phyloP scores from a whole-genome alignment of 2,113 vertebrate genomes.

The Aegithalos caudatus region DNA sequence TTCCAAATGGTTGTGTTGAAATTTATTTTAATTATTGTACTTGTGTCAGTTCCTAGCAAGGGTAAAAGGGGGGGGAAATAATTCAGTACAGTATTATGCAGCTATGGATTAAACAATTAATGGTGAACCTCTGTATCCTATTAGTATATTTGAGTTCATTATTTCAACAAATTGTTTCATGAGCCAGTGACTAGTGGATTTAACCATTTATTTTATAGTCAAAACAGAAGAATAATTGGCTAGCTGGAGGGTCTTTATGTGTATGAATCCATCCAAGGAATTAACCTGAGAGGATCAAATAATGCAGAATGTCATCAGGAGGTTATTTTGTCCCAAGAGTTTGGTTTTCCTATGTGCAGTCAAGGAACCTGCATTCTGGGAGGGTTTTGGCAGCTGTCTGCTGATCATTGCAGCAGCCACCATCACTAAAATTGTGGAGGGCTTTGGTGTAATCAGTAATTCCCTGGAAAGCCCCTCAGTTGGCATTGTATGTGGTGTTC shows the following conservation, averaged over 20 bases:
- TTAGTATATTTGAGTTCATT: constrained; percentile 52
- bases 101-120: constrained; percentile 71
- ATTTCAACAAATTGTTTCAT: constrained; percentile 54
- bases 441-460: not conserved
- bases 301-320: not conserved
- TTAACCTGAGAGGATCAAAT: not conserved
- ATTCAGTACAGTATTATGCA: constrained; percentile 59
- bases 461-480: not conserved
- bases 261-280: not conserved
- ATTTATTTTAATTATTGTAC: constrained; percentile 80
- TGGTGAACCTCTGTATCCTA: constrained; percentile 38
- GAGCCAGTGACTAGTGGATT: constrained; percentile 24
- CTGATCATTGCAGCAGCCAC: not conserved
- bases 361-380: not conserved
- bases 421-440: not conserved
- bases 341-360: not conserved
- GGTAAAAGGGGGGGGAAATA: constrained; percentile 50
- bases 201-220: constrained; percentile 51
- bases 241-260: not conserved
- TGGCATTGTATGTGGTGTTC: not conserved
- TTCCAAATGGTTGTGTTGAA: constrained; percentile 71
- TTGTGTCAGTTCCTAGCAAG: constrained; percentile 72
- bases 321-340: not conserved
- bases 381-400: not conserved
- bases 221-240: not conserved